Base-by-base conservation (phyloP, 2,888 invertebrate genomes). In the Amphimallon solstitiale region DNA sequence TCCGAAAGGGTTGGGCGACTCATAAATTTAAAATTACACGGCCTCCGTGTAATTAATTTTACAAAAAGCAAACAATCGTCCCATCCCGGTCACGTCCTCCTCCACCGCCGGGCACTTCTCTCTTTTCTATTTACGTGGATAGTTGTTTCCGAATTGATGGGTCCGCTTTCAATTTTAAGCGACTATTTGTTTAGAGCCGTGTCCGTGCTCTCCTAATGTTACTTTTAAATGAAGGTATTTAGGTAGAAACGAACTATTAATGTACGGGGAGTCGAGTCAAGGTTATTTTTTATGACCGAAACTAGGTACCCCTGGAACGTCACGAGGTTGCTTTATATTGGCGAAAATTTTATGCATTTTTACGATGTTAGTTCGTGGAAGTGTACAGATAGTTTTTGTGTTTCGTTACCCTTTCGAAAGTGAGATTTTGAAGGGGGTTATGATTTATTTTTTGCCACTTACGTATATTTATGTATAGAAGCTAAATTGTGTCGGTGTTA, bases 41-140 rank as follows among this genome's bases (percentile, higher is more conserved):
- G n/a, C 40, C 14, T 14, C 2, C 40, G 45, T n/a, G n/a, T 45
- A 45, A 45, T 45, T 45, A 45, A 45, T 45, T 45, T 45, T 45
- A 10, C 45, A 45, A 45, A 14, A 29, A 29, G 29, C 29, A 29
- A 29, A 29, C 29, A 5, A 19, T 43, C 43, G 43, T 43, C 15
- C 43, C 14, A 12, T 40, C 12, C 10, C n/a, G 14, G 12, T 40
- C 14, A 14, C 40, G 14, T 40, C 5, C 40, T 6, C 40, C 40
- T 40, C 40, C n/a, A 37, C 37, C 12, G 37, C 14, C 15, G 2
- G 43, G 14, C 15, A 9, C 10, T 12, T 45, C 17, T 2, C 45
- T 45, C 17, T 17, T 15, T 14, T 45, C n/a, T 45, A 17, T 45
- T 45, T n/a, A 45, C 45, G 45, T 45, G 15, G 10, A 10, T 3